Conservation (phyloP, 1,140 invertebrate species). For the Zaprionus capensis region DNA sequence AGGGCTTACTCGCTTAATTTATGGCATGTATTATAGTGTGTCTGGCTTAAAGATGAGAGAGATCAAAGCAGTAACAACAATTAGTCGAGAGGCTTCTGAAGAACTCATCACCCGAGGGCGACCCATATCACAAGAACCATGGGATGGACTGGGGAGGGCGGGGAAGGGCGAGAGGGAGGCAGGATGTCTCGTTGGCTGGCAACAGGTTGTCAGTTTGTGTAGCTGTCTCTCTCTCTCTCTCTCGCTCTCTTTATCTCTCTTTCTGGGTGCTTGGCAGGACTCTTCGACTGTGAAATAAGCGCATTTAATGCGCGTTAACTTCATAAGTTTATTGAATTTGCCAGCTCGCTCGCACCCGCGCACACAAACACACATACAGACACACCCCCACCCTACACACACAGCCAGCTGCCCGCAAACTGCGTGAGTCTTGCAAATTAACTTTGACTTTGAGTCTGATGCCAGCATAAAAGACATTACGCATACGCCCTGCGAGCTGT, state of each 20-base stretch:
- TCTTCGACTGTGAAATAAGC: conserved; percentile 33
- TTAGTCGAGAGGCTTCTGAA: conserved; percentile 24
- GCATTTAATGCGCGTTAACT: conserved; percentile 73
- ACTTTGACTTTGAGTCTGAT: conserved; percentile 66
- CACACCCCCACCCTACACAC: neutral
- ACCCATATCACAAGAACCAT: neutral
- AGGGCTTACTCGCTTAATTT: neutral
- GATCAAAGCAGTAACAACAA: conserved; percentile 35
- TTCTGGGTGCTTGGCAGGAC: neutral
- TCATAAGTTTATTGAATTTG: conserved; percentile 76
- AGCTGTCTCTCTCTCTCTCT: neutral
- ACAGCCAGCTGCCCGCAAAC: neutral
- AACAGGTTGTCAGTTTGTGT: conserved; percentile 52
- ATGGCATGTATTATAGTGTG: neutral
- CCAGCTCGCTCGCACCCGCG: conserved; percentile 16
- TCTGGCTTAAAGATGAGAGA: conserved; percentile 2
- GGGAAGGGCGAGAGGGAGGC: too few species aligned
- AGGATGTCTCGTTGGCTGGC: conserved; percentile 21
- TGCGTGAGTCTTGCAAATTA: conserved; percentile 52
- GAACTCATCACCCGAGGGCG: neutral
- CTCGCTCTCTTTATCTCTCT: conserved; percentile 10
- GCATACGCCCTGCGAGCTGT: conserved; percentile 52
- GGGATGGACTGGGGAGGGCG: neutral
- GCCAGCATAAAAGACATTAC: conserved; percentile 72
- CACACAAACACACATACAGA: conserved; percentile 4